These are phyloP conservation scores for Drosophila neocordata DNA, from an alignment of 1,140 invertebrate genomes.

Conservation along the genomic window DNA sequence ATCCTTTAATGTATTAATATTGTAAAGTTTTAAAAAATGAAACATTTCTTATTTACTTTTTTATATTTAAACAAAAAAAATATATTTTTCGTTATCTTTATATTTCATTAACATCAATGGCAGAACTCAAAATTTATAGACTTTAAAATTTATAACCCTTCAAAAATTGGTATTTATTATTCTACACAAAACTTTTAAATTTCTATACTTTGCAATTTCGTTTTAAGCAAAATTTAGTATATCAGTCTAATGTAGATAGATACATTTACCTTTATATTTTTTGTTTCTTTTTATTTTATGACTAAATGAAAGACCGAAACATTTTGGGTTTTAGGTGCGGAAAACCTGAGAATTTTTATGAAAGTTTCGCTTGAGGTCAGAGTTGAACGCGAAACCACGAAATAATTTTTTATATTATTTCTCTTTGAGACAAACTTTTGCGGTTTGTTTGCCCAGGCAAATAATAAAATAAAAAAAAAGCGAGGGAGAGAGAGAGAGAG, in stretches of 20 bases:
- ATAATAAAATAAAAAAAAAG: conserved; percentile 59
- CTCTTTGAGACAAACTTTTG: conserved; percentile 41
- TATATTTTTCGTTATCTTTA: no score
- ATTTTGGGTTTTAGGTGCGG: not conserved
- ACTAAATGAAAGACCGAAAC: not conserved
- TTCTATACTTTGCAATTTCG: not conserved
- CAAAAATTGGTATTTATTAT: no score
- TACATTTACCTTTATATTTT: not conserved
- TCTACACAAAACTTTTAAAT: not conserved
- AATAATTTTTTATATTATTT: conserved; percentile 33
- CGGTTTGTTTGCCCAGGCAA: conserved; percentile 52
- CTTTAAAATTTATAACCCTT: no score
- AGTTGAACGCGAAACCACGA: conserved; percentile 30
- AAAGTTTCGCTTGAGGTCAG: not conserved
- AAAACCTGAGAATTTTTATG: not conserved
- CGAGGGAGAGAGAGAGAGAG: conserved; percentile 39
- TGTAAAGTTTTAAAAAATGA: no score
- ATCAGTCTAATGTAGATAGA: not conserved
- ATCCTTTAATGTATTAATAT: no score
- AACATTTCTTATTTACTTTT: no score
- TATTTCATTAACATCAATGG: no score
- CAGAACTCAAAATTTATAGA: no score
- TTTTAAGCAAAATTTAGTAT: no score
- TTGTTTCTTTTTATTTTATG: not conserved
- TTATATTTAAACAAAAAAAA: no score